These are phyloP conservation scores for Holacanthella duospinosa DNA, from an alignment of 2,888 invertebrate genomes.

Conservation along the genomic window DNA sequence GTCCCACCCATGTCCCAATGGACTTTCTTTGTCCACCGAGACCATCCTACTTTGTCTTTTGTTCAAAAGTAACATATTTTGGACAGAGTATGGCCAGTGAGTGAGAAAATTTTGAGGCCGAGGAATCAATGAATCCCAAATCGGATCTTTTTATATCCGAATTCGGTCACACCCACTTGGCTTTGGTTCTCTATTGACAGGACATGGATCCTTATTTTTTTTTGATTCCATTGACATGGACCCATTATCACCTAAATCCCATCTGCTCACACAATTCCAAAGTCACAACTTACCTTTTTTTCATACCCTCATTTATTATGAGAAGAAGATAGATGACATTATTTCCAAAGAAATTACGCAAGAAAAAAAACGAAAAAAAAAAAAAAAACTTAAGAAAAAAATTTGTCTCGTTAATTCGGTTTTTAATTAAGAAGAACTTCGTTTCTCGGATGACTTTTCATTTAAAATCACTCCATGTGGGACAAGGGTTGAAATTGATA, in stretches of 20 bases:
- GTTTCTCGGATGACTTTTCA: background rate
- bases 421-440: background rate
- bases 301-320: background rate
- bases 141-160: background rate
- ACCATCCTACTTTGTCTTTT: background rate
- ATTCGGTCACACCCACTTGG: background rate
- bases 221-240: background rate
- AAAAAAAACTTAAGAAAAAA: background rate
- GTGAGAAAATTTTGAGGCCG: background rate
- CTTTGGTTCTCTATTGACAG: background rate
- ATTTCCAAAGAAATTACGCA: background rate
- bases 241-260: slow-evolving; percentile 1
- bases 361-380: background rate
- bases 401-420: background rate
- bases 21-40: background rate
- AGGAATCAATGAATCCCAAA: background rate
- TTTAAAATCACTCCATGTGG: background rate
- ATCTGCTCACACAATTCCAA: background rate
- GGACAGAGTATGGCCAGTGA: no score
- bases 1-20: background rate
- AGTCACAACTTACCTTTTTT: slow-evolving; percentile 1
- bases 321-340: background rate
- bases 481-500: background rate
- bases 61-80: no score
- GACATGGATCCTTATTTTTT: slow-evolving; percentile 2